Evolutionary conservation across 2,797 vertebrate genomes (phyloP).

Genomic region (Macropus fuliginosus): DNA sequence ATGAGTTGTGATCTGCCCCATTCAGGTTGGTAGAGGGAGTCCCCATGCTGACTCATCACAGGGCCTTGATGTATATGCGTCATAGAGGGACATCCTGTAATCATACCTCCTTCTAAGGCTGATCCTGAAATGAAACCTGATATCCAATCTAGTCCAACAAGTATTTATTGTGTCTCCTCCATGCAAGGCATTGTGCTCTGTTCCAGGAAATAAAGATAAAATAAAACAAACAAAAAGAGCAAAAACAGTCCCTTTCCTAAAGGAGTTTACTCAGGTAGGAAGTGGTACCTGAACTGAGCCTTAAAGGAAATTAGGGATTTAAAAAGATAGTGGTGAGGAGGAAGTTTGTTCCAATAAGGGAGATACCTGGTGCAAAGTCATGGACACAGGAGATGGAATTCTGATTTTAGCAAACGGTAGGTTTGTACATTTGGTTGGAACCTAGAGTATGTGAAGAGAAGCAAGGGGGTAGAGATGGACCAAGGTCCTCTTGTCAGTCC

Average conservation of each 20-base stretch:
- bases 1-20: not conserved
- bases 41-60: not conserved
- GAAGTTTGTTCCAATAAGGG: not conserved
- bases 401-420: not conserved
- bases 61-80: not conserved
- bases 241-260: not conserved
- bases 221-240: not conserved
- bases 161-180: not conserved
- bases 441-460: not conserved
- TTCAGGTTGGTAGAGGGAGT: not conserved
- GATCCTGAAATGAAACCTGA: not conserved
- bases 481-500: not conserved
- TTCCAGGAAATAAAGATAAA: not conserved
- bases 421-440: not conserved
- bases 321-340: not conserved
- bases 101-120: not conserved
- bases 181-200: not conserved
- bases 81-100: not conserved
- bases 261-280: not conserved
- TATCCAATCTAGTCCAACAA: not conserved
- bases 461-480: not conserved
- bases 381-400: not conserved
- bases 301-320: not conserved
- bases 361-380: not conserved
- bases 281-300: not conserved